These are phyloP conservation scores for Myotis yumanensis DNA, from an alignment of 2,113 vertebrate species.

Conservation along the genomic window DNA sequence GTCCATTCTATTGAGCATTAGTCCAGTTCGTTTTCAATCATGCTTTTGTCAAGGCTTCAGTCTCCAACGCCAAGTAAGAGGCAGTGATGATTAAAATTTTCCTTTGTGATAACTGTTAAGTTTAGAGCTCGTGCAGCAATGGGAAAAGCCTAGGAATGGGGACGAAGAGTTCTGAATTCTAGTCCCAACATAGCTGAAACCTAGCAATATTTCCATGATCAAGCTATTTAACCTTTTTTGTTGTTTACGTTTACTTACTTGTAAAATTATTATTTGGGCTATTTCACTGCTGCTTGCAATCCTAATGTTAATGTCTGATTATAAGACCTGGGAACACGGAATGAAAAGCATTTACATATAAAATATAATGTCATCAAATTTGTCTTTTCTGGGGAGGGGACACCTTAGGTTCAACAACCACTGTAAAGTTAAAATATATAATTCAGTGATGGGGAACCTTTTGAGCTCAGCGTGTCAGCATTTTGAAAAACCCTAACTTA, in stretches of 20 bases:
- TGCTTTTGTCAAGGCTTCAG: not conserved
- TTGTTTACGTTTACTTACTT: not conserved
- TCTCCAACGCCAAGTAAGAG: not conserved
- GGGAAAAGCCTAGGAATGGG: not conserved
- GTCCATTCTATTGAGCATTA: not conserved
- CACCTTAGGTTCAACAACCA: not conserved
- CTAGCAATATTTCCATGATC: not conserved
- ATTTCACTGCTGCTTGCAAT: not conserved
- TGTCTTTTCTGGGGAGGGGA: not conserved
- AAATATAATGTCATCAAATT: not conserved
- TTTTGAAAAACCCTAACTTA: too few species aligned
- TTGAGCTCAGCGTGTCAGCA: too few species aligned
- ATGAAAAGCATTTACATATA: not conserved
- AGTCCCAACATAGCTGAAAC: not conserved
- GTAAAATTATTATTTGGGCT: not conserved
- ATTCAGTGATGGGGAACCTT: too few species aligned
- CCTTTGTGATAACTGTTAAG: not conserved
- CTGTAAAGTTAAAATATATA: not conserved
- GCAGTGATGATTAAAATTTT: not conserved
- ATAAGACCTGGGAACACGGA: not conserved
- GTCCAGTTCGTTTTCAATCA: not conserved
- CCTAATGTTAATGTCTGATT: not conserved
- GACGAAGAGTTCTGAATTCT: not conserved
- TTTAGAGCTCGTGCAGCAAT: not conserved
- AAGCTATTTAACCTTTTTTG: not conserved